These are phyloP conservation scores for Salvelinus sp. DNA, from an alignment of 2,113 vertebrate species.

Conservation along the genomic window DNA sequence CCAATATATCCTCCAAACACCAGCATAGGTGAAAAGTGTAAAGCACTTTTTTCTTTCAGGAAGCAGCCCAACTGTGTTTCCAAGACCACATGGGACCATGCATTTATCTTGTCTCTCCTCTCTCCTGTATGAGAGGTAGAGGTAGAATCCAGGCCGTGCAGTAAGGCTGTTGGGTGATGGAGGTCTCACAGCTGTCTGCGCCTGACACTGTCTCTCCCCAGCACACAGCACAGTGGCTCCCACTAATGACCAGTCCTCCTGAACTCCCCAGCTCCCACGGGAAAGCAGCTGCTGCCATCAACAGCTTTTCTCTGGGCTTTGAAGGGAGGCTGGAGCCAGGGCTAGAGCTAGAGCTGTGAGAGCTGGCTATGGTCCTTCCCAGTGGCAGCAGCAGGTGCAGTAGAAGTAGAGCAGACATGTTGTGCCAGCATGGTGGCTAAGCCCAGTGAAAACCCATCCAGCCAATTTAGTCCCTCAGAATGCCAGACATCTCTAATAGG, in stretches of 20 bases:
- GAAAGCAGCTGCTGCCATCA: constrained; percentile 73
- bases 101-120: constrained; percentile 25
- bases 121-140: constrained; percentile 8
- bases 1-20: too few species aligned
- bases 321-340: constrained; percentile 60
- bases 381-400: constrained; percentile 24
- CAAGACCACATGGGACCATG: constrained; percentile 16
- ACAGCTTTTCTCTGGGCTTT: constrained; percentile 62
- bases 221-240: constrained; percentile 61
- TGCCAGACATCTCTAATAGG: constrained; percentile 73
- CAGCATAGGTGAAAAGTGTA: not conserved
- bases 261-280: constrained; percentile 62
- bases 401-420: constrained; percentile 51
- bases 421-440: constrained; percentile 76
- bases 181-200: constrained; percentile 67
- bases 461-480: constrained; percentile 73
- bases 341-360: not conserved
- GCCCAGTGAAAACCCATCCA: constrained; percentile 69
- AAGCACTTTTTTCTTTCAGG: constrained; percentile 11
- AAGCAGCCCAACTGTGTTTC: constrained; percentile 4
- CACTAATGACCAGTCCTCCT: constrained; percentile 74
- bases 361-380: constrained; percentile 60
- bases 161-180: constrained; percentile 37
- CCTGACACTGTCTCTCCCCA: constrained; percentile 29
- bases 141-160: constrained; percentile 24